phyloP scores from a whole-genome alignment of 2,797 vertebrate genomes.

The Chaenodraco wilsoni region DNA sequence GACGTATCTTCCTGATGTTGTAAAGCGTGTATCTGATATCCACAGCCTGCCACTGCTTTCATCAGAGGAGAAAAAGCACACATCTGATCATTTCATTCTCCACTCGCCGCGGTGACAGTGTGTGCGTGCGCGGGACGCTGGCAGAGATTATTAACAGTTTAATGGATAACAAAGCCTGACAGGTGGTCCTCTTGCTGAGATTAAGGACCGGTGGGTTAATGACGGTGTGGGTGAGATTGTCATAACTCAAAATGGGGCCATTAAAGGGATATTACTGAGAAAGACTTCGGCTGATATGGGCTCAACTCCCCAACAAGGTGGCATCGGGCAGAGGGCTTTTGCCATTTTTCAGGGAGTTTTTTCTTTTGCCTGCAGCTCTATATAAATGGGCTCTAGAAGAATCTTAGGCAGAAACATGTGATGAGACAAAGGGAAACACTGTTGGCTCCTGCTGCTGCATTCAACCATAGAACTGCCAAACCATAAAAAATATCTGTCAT shows the following conservation, averaged over 20 bases:
- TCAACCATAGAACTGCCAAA: not conserved
- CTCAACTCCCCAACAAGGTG: conserved; percentile 72
- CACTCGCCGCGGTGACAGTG: not conserved
- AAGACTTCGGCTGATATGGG: conserved; percentile 67
- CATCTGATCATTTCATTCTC: conserved; percentile 53
- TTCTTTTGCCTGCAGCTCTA: conserved; percentile 51
- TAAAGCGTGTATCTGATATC: not conserved
- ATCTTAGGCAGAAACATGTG: conserved; percentile 4
- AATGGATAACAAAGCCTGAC: conserved; percentile 79
- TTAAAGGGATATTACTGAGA: conserved; percentile 81
- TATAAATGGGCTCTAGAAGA: conserved; percentile 52
- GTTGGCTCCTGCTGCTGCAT: not conserved
- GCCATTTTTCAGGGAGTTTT: conserved; percentile 30
- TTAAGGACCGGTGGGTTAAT: conserved; percentile 79
- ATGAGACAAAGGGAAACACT: conserved; percentile 33
- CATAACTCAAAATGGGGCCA: conserved; percentile 83
- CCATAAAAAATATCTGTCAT: not conserved
- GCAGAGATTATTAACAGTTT: conserved; percentile 78
- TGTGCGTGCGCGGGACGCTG: conserved; percentile 18
- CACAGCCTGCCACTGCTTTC: conserved; percentile 29
- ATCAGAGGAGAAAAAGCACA: conserved; percentile 52
- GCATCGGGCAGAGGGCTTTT: conserved; percentile 41
- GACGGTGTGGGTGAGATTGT: conserved; percentile 75
- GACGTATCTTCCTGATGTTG: too few relatives aligned
- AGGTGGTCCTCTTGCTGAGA: conserved; percentile 77